Base-by-base conservation (phyloP, 2,113 vertebrate genomes). In the Lasiurus cinereus region DNA sequence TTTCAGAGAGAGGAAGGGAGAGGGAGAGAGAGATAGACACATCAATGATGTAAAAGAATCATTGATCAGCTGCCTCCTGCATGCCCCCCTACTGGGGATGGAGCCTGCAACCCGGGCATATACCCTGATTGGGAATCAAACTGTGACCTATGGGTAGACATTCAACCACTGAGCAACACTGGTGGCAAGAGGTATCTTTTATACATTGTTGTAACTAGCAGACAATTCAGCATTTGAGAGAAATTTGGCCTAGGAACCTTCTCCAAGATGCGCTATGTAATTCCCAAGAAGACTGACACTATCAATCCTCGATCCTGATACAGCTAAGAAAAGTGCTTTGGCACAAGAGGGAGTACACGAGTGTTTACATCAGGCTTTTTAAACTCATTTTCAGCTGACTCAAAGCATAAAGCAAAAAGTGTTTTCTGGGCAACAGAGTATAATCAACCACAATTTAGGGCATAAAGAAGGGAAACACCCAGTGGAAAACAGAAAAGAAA, bases 311-410 rank as follows among this genome's bases (percentile, higher is more conserved):
- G 73, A 43, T 56, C 29, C 7, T 70, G 16, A 8, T 48, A 59
- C 29, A 69, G 43, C 11, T 50, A 90, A 39, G 72, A 56, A 92
- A 95, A 76, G 22, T 82, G 16, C 46, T 74, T 69, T 72, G 88
- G 43, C 33, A 10, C 33, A 21, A 12, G 48, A 43, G 11, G 12
- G 7, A 33, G 3, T 66, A 24, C 6, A 3, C 6, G 5, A 74
- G 43, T 13, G 3, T 82, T 67, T 67, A n/a, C 3, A 29, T 2
- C 6, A 52, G 67, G 46, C 24, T 50, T 76, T 64, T n/a, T 39
- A 94, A 73, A 62, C 16, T 93, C 31, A 56, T 90, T 94, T 94
- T 90, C 62, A 88, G 22, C n/a, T 78, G 76, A 84, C 43, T 27
- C 3, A 39, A n/a, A 93, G 78, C 72, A 88, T 46, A 78, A 62